A percentile compares a stretch with the other conserved stretches of the same genome.
These are phyloP conservation scores for Coregonus ussuriensis DNA, from an alignment of 2,797 vertebrate species.

Conservation along the genomic window DNA sequence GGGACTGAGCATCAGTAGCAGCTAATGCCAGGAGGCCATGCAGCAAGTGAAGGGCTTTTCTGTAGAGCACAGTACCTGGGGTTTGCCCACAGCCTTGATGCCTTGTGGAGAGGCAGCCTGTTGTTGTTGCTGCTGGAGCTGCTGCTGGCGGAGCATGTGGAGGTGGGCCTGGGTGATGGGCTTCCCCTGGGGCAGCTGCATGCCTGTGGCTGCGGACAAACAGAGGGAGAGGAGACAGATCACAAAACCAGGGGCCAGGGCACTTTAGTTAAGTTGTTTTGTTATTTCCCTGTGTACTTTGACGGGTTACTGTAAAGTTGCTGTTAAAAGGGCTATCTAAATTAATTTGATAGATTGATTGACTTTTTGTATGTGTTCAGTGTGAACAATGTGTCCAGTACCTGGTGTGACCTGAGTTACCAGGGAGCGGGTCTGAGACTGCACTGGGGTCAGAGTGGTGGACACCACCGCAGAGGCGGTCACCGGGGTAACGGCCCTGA, in stretches of 20 bases:
- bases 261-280: no score
- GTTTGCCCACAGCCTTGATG: constrained; percentile 83
- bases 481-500: constrained; percentile 83
- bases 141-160: constrained; percentile 85
- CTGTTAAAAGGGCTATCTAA: no score
- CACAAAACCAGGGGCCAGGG: background rate
- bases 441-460: constrained; percentile 84
- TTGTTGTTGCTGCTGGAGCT: constrained; percentile 79
- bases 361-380: no score
- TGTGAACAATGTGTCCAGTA: constrained; percentile 44
- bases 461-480: constrained; percentile 85
- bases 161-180: constrained; percentile 79
- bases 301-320: no score
- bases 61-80: constrained; percentile 80
- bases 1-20: background rate
- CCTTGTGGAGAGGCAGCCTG: constrained; percentile 79
- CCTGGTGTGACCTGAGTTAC: constrained; percentile 73
- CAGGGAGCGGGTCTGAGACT: constrained; percentile 82
- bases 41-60: background rate
- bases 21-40: background rate
- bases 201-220: constrained; percentile 65
- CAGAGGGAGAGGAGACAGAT: background rate
- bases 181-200: constrained; percentile 80
- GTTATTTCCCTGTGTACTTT: no score
- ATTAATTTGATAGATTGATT: no score